Conservation (phyloP, 2,113 vertebrate genomes). For the Sinocyclocheilus maitianheensis region DNA sequence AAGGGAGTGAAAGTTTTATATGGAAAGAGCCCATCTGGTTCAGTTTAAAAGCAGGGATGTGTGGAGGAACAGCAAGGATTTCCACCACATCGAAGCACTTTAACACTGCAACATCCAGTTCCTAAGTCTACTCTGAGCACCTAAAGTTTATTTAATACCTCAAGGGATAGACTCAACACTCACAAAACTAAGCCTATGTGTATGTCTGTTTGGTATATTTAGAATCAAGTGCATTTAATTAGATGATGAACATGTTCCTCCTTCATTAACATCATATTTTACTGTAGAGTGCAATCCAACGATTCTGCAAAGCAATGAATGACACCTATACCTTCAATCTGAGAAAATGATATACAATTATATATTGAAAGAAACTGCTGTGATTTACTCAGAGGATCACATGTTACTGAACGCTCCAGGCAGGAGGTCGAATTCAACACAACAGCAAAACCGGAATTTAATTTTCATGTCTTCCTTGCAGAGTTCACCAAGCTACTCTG, state of each 20-base stretch:
- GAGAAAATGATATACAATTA: slow-evolving; percentile 1
- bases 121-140: slow-evolving; percentile 34
- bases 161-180: slow-evolving; percentile 13
- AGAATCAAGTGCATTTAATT: background rate
- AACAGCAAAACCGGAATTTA: slow-evolving; percentile 43
- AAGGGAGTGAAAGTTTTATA: slow-evolving; percentile 71
- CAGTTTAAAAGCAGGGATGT: slow-evolving; percentile 69
- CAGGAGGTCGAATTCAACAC: background rate
- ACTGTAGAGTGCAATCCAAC: background rate
- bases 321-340: background rate
- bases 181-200: slow-evolving; percentile 15
- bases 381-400: slow-evolving; percentile 57
- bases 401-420: background rate
- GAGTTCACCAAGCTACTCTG: slow-evolving; percentile 41
- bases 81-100: slow-evolving; percentile 63
- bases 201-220: slow-evolving; percentile 5
- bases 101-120: slow-evolving; percentile 55
- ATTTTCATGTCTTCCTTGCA: slow-evolving; percentile 25
- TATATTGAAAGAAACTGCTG: slow-evolving; percentile 56
- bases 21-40: slow-evolving; percentile 72
- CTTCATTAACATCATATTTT: background rate
- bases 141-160: slow-evolving; percentile 28
- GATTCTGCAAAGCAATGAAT: background rate
- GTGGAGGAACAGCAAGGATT: slow-evolving; percentile 58
- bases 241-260: background rate